Base-by-base conservation (phyloP, 2,113 vertebrate genomes). In the Mustelus asterias region DNA sequence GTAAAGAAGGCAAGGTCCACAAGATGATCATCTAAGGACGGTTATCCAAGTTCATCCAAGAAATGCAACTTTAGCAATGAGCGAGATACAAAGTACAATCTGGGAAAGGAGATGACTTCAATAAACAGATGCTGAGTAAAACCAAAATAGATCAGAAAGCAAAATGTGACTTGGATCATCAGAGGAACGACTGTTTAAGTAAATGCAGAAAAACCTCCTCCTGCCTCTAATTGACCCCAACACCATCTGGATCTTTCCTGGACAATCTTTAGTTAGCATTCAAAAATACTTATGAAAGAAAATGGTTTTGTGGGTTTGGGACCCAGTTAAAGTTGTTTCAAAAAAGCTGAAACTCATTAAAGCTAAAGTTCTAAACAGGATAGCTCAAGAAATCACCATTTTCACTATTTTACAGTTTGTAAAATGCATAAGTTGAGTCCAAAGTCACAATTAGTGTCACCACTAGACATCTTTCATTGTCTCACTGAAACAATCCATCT, bases 141-240 rank as follows among this genome's bases (percentile, higher is more conserved):
- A 41, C 80, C 80, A 41, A 37, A 83, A 83, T 41, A 83, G 80
- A 83, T 83, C 37, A 83, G 80, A 83, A 44, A 83, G 80, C 37
- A 83, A 18, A 76, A 83, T 7, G 80, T 20, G 37, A 18, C 37
- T 83, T 83, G 80, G 37, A 44, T 44, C 80, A 83, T 41, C 80
- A 83, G 80, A 83, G 37, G 37, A 83, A 83, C 80, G 44, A 83
- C 16, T 20, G 37, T 83, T 83, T 83, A 83, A 83, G 16, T 83
- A 41, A 83, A 83, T 83, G 16, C 80, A 83, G 80, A 83, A 41
- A 37, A 83, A 37, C 80, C 80, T 83, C 5, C 16, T n/a, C 16
- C n/a, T 83, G 80, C 80, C 80, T 83, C 80, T 41, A 83, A 83
- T 44, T 83, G 80, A 83, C 80, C 80, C 78, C 80, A 83, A 83